phyloP scores from a whole-genome alignment of 2,888 invertebrate species.

The Drosophila anceps region DNA sequence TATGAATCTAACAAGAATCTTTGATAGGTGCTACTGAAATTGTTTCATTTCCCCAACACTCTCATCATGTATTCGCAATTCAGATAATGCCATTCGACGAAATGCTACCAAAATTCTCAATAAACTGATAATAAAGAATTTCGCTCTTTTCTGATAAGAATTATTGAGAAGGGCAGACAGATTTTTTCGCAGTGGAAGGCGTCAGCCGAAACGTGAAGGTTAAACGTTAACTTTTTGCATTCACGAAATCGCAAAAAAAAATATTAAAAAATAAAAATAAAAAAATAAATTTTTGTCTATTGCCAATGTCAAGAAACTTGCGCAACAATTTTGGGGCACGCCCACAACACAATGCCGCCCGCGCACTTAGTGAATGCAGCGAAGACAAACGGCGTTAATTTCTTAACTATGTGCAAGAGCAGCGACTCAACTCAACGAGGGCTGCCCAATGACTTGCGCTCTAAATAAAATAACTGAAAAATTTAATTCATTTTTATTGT shows the following conservation, averaged over 20 bases:
- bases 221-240: slow-evolving; percentile 24
- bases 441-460: slow-evolving; percentile 12
- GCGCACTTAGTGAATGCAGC: slow-evolving; percentile 34
- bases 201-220: slow-evolving; percentile 16
- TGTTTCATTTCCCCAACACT: slow-evolving; percentile 47
- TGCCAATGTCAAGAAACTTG: slow-evolving; percentile 23
- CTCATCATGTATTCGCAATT: slow-evolving; percentile 33
- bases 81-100: slow-evolving; percentile 36
- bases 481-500: background rate
- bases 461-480: background rate
- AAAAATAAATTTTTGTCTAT: background rate
- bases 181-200: background rate
- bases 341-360: background rate
- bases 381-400: slow-evolving; percentile 68
- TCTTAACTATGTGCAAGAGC: slow-evolving; percentile 49
- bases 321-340: slow-evolving; percentile 37
- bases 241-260: slow-evolving; percentile 4
- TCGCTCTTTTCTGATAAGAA: slow-evolving; percentile 30
- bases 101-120: slow-evolving; percentile 38
- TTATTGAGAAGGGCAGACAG: background rate
- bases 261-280: background rate
- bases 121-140: slow-evolving; percentile 42
- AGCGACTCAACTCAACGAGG: slow-evolving; percentile 22
- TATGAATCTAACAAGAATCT: slow-evolving; percentile 23
- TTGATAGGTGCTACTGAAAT: slow-evolving; percentile 40